phyloP scores from a whole-genome alignment of 2,113 vertebrate genomes.

The Dipodomys ordii region DNA sequence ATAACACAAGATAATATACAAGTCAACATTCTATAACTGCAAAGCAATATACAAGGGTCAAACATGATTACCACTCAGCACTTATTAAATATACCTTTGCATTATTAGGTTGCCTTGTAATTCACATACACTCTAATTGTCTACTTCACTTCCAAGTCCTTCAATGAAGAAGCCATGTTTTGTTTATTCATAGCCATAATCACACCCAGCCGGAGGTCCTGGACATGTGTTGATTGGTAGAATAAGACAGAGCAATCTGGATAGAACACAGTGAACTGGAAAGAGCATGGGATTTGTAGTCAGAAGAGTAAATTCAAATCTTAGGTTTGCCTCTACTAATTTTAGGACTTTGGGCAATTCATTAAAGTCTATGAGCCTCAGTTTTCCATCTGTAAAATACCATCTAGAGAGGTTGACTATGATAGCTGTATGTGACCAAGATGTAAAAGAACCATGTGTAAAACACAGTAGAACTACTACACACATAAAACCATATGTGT shows the following conservation, averaged over 20 bases:
- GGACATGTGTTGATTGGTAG: neutral
- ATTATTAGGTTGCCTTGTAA: conserved; percentile 39
- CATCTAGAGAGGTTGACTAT: conserved; percentile 9
- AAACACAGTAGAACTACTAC: conserved; percentile 21
- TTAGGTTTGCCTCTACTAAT: conserved; percentile 53
- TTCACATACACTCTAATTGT: conserved; percentile 18
- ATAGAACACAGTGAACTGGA: conserved; percentile 41
- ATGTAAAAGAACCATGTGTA: conserved; percentile 24
- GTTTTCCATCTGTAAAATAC: conserved; percentile 58
- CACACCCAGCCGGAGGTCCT: conserved; percentile 33
- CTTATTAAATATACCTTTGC: conserved; percentile 5
- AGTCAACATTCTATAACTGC: neutral
- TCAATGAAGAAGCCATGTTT: conserved; percentile 20
- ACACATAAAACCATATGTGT: neutral
- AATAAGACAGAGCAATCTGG: conserved; percentile 4
- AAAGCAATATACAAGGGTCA: conserved; percentile 45
- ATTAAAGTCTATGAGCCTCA: conserved; percentile 77
- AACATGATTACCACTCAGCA: conserved; percentile 3
- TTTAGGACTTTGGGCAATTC: conserved; percentile 65
- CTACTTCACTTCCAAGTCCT: conserved; percentile 22
- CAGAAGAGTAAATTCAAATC: conserved; percentile 40
- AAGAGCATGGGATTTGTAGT: conserved; percentile 65
- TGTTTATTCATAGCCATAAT: conserved; percentile 55
- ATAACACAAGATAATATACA: conserved; percentile 50
- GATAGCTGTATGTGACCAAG: conserved; percentile 6